phyloP scores from a whole-genome alignment of 2,888 invertebrate genomes.

The Tinea semifulvella region DNA sequence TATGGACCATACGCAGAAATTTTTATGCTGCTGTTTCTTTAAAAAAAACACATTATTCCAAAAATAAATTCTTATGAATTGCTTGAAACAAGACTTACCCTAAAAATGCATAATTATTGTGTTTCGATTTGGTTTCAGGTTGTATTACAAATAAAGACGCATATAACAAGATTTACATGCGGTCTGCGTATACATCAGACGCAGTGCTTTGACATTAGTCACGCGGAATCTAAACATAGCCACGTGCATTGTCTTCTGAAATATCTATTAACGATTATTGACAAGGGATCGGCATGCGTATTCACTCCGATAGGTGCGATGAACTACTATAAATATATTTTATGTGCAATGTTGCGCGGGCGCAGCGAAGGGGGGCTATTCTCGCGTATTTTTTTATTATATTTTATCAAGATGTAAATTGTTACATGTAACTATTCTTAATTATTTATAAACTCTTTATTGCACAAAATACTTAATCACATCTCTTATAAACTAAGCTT shows the following conservation, averaged over 20 bases:
- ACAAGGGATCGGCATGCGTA: conserved; percentile 65
- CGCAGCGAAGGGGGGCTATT: too few relatives aligned
- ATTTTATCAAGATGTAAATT: too few relatives aligned
- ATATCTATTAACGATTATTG: conserved; percentile 67
- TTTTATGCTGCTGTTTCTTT: conserved; percentile 29
- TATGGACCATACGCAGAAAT: conserved; percentile 54
- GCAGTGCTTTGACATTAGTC: conserved; percentile 53
- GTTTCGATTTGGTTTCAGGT: conserved; percentile 39
- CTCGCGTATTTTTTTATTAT: too few relatives aligned
- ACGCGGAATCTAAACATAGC: conserved; percentile 56
- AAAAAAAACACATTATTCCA: too few relatives aligned
- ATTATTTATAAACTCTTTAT: too few relatives aligned
- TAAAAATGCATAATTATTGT: neutral
- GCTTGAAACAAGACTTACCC: too few relatives aligned
- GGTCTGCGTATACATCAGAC: conserved; percentile 21
- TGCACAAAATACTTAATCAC: too few relatives aligned
- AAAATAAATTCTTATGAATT: too few relatives aligned
- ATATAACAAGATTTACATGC: conserved; percentile 60
- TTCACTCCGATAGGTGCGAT: conserved; percentile 61
- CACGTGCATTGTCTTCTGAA: conserved; percentile 65
- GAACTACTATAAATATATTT: conserved; percentile 64
- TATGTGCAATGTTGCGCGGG: conserved; percentile 43
- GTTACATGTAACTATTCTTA: too few relatives aligned
- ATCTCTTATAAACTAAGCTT: too few relatives aligned
- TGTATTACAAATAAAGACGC: conserved; percentile 54